Percentiles rank a stretch among this genome's conserved stretches.
Conservation (phyloP, 2,888 invertebrate species). For the Criorhina ranunculi region DNA sequence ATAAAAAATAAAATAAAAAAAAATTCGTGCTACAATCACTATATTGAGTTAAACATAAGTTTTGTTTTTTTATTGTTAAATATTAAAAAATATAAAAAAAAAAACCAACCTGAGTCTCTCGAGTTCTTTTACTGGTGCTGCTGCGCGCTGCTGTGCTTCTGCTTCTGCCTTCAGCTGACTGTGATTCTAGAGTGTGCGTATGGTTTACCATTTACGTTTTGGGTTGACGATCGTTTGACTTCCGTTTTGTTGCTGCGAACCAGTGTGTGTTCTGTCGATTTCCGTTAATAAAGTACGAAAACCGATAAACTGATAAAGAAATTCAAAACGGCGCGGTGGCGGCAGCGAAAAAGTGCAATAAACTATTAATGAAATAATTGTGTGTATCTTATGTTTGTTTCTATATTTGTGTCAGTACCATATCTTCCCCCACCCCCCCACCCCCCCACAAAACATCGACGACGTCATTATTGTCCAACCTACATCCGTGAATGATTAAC, state of each 20-base stretch:
- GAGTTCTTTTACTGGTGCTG: conserved; percentile 19
- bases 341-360: conserved; percentile 33
- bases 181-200: conserved; percentile 67
- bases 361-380: not conserved
- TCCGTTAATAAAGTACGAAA: conserved; percentile 68
- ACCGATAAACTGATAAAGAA: conserved; percentile 41
- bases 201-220: conserved; percentile 74
- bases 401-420: too few species aligned
- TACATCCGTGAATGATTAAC: conserved; percentile 16
- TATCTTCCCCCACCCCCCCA: too few species aligned
- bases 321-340: conserved; percentile 11
- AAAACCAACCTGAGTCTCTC: conserved; percentile 3
- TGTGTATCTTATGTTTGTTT: too few species aligned
- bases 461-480: not conserved
- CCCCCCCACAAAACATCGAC: not conserved
- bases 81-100: conserved; percentile 6
- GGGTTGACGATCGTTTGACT: conserved; percentile 76
- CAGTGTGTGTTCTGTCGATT: conserved; percentile 70
- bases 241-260: conserved; percentile 71
- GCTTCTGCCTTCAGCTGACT: conserved; percentile 38
- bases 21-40: conserved; percentile 14
- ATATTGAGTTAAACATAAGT: not conserved
- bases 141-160: conserved; percentile 24
- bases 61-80: too few species aligned
- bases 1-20: too few species aligned